phyloP scores from a whole-genome alignment of 2,888 invertebrate species.

The Tinea pellionella region DNA sequence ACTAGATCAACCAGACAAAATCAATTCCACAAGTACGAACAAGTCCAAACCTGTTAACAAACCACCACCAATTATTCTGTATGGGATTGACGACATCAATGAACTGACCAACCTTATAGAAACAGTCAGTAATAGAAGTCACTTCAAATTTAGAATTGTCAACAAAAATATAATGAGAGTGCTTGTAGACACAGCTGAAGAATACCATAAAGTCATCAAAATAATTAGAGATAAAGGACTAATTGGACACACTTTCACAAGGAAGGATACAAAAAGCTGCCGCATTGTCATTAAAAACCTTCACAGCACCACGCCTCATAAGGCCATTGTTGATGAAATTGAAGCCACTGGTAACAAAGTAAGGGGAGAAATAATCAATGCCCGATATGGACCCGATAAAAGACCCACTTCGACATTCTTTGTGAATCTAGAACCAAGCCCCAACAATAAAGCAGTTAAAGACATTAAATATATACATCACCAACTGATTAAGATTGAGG shows the following conservation, averaged over 20 bases:
- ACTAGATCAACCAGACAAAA: neutral
- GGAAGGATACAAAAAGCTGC: conserved; percentile 18
- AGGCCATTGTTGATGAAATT: conserved; percentile 17
- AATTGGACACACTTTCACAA: conserved; percentile 22
- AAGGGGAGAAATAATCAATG: conserved; percentile 20
- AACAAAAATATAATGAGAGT: conserved; percentile 17
- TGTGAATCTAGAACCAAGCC: neutral
- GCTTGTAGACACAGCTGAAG: neutral
- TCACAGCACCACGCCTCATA: conserved; percentile 19
- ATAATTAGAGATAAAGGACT: conserved; percentile 18
- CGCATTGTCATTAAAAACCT: conserved; percentile 22
- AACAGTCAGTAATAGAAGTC: neutral
- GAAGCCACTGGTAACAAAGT: conserved; percentile 21
- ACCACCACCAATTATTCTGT: conserved; percentile 11
- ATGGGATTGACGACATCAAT: conserved; percentile 5
- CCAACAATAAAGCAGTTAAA: conserved; percentile 12
- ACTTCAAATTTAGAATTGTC: conserved; percentile 16
- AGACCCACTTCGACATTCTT: conserved; percentile 10
- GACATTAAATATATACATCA: conserved; percentile 17
- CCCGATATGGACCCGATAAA: conserved; percentile 17
- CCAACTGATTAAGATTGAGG: conserved; percentile 19
- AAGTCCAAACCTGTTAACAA: too few relatives aligned
- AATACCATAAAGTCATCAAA: conserved; percentile 17
- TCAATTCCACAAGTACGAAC: neutral
- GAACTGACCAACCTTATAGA: neutral